Percentiles rank a stretch among this genome's conserved stretches.
Conservation (phyloP, 2,888 invertebrate genomes). For the Aphelenchoides bicaudatus region DNA sequence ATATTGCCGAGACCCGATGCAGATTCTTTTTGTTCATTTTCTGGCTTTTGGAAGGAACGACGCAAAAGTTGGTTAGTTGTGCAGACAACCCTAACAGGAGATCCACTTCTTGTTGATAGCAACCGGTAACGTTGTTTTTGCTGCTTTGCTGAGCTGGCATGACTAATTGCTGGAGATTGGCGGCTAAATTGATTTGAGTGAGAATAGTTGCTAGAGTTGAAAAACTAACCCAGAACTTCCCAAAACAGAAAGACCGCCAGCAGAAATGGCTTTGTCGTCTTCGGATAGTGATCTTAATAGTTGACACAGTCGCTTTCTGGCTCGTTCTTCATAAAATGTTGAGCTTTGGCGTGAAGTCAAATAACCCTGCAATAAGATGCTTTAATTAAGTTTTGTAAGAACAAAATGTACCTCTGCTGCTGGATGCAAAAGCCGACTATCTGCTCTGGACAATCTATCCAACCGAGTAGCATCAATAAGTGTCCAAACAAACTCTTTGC, state of each 20-base stretch:
- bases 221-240: too few relatives aligned
- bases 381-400: not conserved
- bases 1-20: too few relatives aligned
- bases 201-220: not conserved
- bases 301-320: not conserved
- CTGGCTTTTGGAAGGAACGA: conserved; percentile 6
- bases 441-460: conserved; percentile 47
- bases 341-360: not conserved
- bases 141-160: too few relatives aligned
- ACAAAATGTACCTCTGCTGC: conserved; percentile 23
- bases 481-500: conserved; percentile 49
- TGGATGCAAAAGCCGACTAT: conserved; percentile 46
- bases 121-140: not conserved
- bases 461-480: conserved; percentile 46
- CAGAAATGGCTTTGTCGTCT: too few relatives aligned
- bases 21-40: not conserved
- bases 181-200: too few relatives aligned
- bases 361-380: conserved; percentile 1
- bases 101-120: conserved; percentile 15
- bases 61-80: not conserved
- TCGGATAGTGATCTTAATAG: not conserved
- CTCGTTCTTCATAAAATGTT: not conserved
- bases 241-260: too few relatives aligned
- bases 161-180: too few relatives aligned
- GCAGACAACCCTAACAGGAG: conserved; percentile 15